Evolutionary conservation across 2,113 vertebrate species (phyloP).

Genomic region (Barbus barbus): DNA sequence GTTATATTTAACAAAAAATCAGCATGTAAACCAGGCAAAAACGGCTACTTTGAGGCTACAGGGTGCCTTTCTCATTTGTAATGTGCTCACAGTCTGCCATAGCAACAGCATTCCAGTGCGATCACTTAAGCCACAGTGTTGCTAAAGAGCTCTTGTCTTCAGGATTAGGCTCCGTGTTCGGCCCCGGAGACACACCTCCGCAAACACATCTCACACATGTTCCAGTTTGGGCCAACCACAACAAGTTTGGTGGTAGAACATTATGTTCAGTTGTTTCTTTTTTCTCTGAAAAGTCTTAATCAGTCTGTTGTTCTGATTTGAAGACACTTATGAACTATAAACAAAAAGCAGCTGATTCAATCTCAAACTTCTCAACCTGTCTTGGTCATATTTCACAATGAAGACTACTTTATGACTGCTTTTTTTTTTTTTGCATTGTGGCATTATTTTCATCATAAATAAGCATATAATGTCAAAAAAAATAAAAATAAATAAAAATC

Average conservation of each 20-base stretch:
- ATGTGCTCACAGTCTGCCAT: slow-evolving; percentile 48
- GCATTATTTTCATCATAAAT: not conserved
- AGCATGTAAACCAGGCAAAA: slow-evolving; percentile 3
- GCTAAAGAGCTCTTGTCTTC: slow-evolving; percentile 62
- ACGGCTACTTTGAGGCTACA: not conserved
- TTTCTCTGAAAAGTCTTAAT: not conserved
- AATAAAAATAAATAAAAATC: too few species aligned
- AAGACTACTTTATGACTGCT: not conserved
- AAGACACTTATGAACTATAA: not conserved
- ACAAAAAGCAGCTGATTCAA: not conserved
- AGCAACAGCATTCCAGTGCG: slow-evolving; percentile 69
- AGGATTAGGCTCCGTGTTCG: slow-evolving; percentile 53
- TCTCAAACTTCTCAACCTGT: not conserved
- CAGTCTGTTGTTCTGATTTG: not conserved
- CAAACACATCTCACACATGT: not conserved
- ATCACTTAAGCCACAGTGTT: slow-evolving; percentile 63
- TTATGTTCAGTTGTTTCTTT: not conserved
- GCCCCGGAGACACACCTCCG: slow-evolving; percentile 19
- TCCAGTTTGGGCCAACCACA: not conserved
- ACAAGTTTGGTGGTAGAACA: not conserved
- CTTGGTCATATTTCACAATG: not conserved
- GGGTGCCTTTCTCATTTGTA: slow-evolving; percentile 47
- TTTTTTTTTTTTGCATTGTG: not conserved
- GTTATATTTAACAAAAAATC: not conserved
- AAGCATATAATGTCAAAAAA: not conserved